phyloP scores from a whole-genome alignment of 2,797 vertebrate genomes.

The Cuculus canorus region DNA sequence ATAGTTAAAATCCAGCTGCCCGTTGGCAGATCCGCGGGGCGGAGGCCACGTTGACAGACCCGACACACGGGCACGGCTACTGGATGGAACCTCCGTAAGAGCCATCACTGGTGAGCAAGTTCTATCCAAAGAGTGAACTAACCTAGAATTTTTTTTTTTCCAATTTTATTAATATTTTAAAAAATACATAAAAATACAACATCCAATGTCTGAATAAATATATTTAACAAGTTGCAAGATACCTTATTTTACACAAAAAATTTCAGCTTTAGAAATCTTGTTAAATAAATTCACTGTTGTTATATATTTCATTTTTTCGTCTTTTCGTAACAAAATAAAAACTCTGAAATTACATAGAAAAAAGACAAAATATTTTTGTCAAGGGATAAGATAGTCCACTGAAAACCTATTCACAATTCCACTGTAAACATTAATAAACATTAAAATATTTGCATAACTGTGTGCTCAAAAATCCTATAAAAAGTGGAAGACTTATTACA shows the following conservation, averaged over 20 bases:
- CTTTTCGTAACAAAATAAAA: conserved; percentile 99
- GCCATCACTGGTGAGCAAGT: conserved; percentile 65
- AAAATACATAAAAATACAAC: conserved; percentile 93
- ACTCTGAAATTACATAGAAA: conserved; percentile 96
- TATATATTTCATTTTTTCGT: conserved; percentile 89
- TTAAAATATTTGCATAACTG: conserved; percentile 92
- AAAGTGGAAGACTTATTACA: conserved; percentile 91
- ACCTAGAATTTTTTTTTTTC: conserved; percentile 83
- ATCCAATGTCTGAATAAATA: conserved; percentile 94
- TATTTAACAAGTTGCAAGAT: conserved; percentile 95
- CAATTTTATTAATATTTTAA: conserved; percentile 88
- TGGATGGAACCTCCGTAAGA: conserved; percentile 61
- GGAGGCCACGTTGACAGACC: conserved; percentile 48
- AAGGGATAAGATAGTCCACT: conserved; percentile 92
- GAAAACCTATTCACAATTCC: conserved; percentile 92
- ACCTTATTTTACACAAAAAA: conserved; percentile 93
- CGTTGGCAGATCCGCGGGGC: conserved; percentile 22
- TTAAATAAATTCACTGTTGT: conserved; percentile 91
- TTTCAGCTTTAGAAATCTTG: conserved; percentile 91
- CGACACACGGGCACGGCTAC: conserved; percentile 40
- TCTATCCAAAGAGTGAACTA: conserved; percentile 82
- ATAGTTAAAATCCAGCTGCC: conserved; percentile 71
- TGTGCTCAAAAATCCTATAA: conserved; percentile 90
- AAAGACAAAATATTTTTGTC: conserved; percentile 93
- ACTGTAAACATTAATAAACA: conserved; percentile 93